These are phyloP conservation scores for Alviniconcha marisindica DNA, from an alignment of 1,140 invertebrate genomes.

Conservation along the genomic window DNA sequence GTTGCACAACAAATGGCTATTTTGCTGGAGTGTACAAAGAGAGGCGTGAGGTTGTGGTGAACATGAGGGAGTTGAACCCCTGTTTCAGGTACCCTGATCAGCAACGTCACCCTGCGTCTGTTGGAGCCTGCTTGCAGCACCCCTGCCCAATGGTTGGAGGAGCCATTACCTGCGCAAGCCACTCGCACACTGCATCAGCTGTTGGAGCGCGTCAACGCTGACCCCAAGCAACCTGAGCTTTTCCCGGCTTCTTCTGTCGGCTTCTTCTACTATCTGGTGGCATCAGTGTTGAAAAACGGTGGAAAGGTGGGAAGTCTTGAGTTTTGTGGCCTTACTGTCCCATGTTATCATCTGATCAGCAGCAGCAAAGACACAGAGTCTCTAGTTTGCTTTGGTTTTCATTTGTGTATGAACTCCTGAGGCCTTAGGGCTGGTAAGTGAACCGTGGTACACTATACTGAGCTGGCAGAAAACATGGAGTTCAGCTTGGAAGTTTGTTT, in stretches of 20 bases:
- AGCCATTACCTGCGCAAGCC: conserved; percentile 81
- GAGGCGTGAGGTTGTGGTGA: not conserved
- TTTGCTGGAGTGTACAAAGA: not conserved
- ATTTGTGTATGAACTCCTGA: too few species aligned
- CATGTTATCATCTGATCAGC: too few species aligned
- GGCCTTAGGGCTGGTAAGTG: too few species aligned
- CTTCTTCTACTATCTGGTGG: conserved; percentile 89
- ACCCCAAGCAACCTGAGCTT: conserved; percentile 20
- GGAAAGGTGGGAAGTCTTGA: conserved; percentile 41
- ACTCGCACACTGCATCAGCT: conserved; percentile 81
- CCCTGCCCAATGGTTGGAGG: conserved; percentile 86
- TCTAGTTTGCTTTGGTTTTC: too few species aligned
- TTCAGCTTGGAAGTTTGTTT: too few species aligned
- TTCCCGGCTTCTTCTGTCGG: conserved; percentile 87
- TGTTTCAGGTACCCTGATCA: conserved; percentile 79
- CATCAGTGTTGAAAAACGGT: conserved; percentile 80
- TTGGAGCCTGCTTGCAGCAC: conserved; percentile 88
- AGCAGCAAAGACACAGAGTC: too few species aligned
- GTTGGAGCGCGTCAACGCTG: conserved; percentile 38
- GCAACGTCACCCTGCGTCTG: conserved; percentile 83
- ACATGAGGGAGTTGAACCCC: too few species aligned
- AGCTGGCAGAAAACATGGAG: too few species aligned
- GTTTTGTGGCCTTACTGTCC: too few species aligned
- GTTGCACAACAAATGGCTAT: not conserved
- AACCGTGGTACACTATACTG: too few species aligned